Evolutionary conservation across 2,797 vertebrate species (phyloP).

Genomic region (Ispidina picta): DNA sequence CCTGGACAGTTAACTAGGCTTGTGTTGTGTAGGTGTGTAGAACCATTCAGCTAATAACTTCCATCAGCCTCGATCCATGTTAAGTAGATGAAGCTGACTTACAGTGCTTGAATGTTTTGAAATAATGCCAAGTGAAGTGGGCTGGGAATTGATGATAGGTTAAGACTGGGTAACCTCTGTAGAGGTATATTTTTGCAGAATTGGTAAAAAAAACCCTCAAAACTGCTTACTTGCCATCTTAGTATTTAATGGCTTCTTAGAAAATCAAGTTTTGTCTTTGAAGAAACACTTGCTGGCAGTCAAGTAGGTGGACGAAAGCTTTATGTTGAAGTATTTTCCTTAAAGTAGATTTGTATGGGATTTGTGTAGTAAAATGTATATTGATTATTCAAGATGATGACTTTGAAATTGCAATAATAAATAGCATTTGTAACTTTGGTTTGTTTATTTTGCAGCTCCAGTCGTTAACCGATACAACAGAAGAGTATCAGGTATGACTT

Average conservation of each 20-base stretch:
- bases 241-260: neutral
- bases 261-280: neutral
- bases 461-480: constrained; percentile 90
- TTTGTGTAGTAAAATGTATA: neutral
- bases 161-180: neutral
- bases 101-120: neutral
- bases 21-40: neutral
- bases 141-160: neutral
- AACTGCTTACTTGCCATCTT: neutral
- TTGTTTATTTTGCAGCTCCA: constrained; percentile 84
- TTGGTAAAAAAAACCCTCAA: neutral
- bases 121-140: neutral
- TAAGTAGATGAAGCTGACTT: neutral
- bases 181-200: neutral
- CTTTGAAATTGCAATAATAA: neutral
- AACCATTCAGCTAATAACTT: neutral
- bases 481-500: constrained; percentile 92
- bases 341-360: neutral
- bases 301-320: neutral
- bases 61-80: neutral
- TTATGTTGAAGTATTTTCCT: neutral
- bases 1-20: neutral
- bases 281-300: neutral
- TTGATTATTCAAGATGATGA: neutral
- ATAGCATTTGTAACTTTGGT: neutral